These are phyloP conservation scores for Julus scandinavius DNA, from an alignment of 2,888 invertebrate species.

Conservation along the genomic window DNA sequence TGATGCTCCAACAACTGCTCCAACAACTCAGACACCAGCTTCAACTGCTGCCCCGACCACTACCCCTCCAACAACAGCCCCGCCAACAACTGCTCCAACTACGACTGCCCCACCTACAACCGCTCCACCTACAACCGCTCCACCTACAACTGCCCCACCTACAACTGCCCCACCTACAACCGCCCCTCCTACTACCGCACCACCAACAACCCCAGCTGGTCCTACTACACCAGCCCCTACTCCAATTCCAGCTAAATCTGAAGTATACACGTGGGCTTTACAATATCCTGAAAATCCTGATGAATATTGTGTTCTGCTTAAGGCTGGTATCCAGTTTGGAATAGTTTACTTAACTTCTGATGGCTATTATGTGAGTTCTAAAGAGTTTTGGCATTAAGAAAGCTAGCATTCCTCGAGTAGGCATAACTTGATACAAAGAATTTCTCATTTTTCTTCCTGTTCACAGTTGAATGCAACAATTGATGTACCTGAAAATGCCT, in stretches of 20 bases:
- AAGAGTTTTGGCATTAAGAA: neutral
- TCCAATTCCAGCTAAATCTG: neutral
- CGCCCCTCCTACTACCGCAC: neutral
- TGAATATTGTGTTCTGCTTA: slow-evolving; percentile 44
- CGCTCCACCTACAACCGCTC: neutral
- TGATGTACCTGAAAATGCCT: neutral
- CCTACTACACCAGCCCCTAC: neutral
- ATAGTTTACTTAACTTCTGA: neutral
- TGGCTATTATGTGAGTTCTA: neutral
- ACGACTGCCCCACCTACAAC: neutral
- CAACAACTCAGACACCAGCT: neutral
- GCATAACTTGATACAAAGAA: neutral
- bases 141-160: neutral
- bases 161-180: neutral
- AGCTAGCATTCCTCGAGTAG: neutral
- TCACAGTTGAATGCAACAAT: slow-evolving; percentile 15
- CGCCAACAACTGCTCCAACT: neutral
- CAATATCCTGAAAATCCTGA: neutral
- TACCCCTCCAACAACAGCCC: neutral
- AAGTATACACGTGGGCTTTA: neutral
- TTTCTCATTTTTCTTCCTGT: neutral
- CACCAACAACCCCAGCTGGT: neutral
- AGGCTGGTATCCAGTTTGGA: slow-evolving; percentile 31
- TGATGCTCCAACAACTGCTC: neutral
- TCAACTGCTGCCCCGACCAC: neutral